phyloP scores from a whole-genome alignment of 2,797 vertebrate genomes.

The Hydrolagus colliei region DNA sequence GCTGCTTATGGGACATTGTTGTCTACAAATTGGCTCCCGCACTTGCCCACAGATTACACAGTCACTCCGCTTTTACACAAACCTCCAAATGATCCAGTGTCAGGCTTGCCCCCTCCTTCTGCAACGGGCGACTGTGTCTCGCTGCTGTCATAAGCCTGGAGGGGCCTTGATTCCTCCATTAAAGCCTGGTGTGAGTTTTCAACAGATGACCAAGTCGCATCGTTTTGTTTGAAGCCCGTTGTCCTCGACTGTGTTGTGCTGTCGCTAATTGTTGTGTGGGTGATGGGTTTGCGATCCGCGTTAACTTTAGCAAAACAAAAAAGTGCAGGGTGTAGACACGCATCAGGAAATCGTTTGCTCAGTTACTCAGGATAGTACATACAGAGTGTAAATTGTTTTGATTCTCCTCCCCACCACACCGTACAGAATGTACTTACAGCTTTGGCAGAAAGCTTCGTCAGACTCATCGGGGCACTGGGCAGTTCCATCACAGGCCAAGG shows the following conservation, averaged over 20 bases:
- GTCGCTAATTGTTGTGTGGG: slow-evolving; percentile 47
- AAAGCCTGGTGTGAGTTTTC: slow-evolving; percentile 50
- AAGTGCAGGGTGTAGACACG: neutral
- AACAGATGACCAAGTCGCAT: slow-evolving; percentile 38
- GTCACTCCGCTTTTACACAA: slow-evolving; percentile 32
- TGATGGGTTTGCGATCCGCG: slow-evolving; percentile 61
- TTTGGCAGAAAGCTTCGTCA: slow-evolving; percentile 87
- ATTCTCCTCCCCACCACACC: neutral
- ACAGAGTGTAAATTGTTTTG: neutral
- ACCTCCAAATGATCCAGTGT: slow-evolving; percentile 59
- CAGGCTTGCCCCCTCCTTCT: slow-evolving; percentile 49
- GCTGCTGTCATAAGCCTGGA: slow-evolving; percentile 40
- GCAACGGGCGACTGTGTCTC: slow-evolving; percentile 45
- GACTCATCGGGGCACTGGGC: slow-evolving; percentile 86
- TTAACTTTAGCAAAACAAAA: slow-evolving; percentile 59
- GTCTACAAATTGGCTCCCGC: no score
- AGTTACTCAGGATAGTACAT: neutral
- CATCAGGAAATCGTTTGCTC: neutral
- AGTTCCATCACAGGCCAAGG: slow-evolving; percentile 79
- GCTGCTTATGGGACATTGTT: no score
- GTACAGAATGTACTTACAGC: slow-evolving; percentile 57
- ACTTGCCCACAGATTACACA: no score
- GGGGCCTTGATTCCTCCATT: slow-evolving; percentile 40
- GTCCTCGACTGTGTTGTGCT: slow-evolving; percentile 41
- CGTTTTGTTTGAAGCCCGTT: slow-evolving; percentile 40